Evolutionary conservation across 2,113 vertebrate species (phyloP).

Genomic region (Phrynosoma blainvillii): DNA sequence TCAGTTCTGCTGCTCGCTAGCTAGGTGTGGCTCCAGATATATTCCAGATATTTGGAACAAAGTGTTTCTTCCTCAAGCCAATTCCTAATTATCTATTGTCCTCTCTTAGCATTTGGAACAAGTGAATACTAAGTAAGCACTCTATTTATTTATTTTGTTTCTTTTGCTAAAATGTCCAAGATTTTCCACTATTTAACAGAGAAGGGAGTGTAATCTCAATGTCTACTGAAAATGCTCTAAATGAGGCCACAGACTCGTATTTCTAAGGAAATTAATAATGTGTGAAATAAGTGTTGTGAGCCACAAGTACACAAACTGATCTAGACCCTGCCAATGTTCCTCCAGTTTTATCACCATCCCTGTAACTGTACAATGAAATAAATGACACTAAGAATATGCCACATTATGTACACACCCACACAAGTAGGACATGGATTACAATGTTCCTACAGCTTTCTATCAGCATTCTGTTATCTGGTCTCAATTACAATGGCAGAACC

Average conservation of each 20-base stretch:
- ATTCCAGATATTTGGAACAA: conserved; percentile 3
- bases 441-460: background rate
- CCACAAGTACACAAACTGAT: background rate
- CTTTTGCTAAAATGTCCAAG: conserved; percentile 35
- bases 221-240: conserved; percentile 8
- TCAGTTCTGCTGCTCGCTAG: background rate
- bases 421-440: background rate
- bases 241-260: fast-evolving
- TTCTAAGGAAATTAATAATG: conserved; percentile 14
- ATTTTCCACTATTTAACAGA: conserved; percentile 20
- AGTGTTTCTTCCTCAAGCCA: background rate
- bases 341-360: background rate
- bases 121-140: background rate
- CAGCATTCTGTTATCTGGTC: background rate
- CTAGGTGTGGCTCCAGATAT: background rate
- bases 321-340: background rate
- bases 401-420: background rate
- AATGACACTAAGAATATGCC: background rate
- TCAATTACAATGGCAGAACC: background rate
- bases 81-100: background rate
- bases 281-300: conserved; percentile 3
- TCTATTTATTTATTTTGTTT: background rate
- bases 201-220: conserved; percentile 20
- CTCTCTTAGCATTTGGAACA: background rate
- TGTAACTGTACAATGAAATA: conserved; percentile 1